Conservation (phyloP, 2,888 invertebrate genomes). For the Gasteruption jaculator region DNA sequence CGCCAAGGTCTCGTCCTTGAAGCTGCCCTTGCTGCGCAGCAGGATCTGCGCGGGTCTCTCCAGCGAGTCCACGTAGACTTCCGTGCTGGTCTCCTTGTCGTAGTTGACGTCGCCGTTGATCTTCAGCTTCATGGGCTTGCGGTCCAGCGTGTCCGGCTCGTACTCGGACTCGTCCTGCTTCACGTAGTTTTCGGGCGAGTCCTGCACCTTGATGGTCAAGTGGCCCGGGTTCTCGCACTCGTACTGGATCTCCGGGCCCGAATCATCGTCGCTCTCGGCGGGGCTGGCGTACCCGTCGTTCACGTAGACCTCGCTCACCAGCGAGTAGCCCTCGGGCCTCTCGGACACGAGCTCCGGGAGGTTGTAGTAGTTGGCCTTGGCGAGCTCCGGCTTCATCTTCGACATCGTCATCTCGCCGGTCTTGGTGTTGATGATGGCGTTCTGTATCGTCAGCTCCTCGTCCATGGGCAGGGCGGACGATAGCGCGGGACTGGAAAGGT, state of each 20-base stretch:
- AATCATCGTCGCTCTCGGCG: conserved; percentile 54
- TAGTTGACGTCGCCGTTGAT: conserved; percentile 43
- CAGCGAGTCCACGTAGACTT: conserved; percentile 56
- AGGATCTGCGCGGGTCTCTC: conserved; percentile 60
- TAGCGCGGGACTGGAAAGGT: conserved; percentile 69
- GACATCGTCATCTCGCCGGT: conserved; percentile 58
- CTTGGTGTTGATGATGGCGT: conserved; percentile 66
- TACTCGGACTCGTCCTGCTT: conserved; percentile 76
- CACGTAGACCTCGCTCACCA: conserved; percentile 76
- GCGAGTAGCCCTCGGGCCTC: conserved; percentile 58
- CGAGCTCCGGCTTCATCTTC: conserved; percentile 37
- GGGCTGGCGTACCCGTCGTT: conserved; percentile 64
- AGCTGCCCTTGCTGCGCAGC: conserved; percentile 67
- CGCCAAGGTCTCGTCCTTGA: conserved; percentile 55
- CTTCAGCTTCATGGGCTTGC: conserved; percentile 65
- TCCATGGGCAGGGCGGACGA: conserved; percentile 73
- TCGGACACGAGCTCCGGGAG: conserved; percentile 53
- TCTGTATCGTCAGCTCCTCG: conserved; percentile 75
- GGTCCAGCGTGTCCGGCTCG: conserved; percentile 81
- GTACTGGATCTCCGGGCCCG: conserved; percentile 57
- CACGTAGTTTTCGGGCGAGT: conserved; percentile 72
- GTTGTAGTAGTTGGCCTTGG: conserved; percentile 30
- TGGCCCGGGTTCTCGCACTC: conserved; percentile 69
- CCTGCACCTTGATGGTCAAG: conserved; percentile 79
- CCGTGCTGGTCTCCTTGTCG: conserved; percentile 44